phyloP scores from a whole-genome alignment of 2,888 invertebrate species.

The Drosophila quasianomalipes region DNA sequence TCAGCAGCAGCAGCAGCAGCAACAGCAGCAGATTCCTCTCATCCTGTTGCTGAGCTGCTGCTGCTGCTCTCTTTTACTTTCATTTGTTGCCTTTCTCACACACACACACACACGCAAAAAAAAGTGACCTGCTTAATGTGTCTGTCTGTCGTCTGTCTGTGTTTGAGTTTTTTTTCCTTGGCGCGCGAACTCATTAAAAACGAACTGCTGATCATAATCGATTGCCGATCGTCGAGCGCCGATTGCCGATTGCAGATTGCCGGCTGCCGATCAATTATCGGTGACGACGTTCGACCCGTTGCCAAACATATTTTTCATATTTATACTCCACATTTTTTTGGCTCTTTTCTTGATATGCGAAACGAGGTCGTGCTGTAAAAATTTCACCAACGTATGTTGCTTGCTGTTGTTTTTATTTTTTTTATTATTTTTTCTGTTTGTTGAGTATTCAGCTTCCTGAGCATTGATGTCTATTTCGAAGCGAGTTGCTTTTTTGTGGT shows the following conservation, averaged over 20 bases:
- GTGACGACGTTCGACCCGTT: conserved; percentile 61
- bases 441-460: conserved; percentile 42
- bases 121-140: conserved; percentile 71
- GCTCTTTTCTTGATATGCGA: conserved; percentile 23
- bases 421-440: conserved; percentile 7
- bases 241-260: background rate
- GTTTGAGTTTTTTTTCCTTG: conserved; percentile 13
- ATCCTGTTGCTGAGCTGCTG: conserved; percentile 51
- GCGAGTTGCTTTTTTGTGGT: conserved; percentile 33
- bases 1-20: conserved; percentile 34
- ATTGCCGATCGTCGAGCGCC: conserved; percentile 44
- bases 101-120: conserved; percentile 35
- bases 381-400: conserved; percentile 63
- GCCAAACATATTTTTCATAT: conserved; percentile 73
- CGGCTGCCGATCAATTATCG: conserved; percentile 55
- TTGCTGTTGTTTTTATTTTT: conserved; percentile 9
- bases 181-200: conserved; percentile 75
- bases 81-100: conserved; percentile 68
- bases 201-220: conserved; percentile 80
- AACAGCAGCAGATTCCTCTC: conserved; percentile 33
- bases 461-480: conserved; percentile 70
- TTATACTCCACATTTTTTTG: conserved; percentile 17
- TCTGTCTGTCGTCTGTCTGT: conserved; percentile 18
- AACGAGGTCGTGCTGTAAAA: conserved; percentile 62
- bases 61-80: conserved; percentile 70